Base-by-base conservation (phyloP, 30 jellyfish, hydroid and myxozoan species). In the Cassiopea andromeda region DNA sequence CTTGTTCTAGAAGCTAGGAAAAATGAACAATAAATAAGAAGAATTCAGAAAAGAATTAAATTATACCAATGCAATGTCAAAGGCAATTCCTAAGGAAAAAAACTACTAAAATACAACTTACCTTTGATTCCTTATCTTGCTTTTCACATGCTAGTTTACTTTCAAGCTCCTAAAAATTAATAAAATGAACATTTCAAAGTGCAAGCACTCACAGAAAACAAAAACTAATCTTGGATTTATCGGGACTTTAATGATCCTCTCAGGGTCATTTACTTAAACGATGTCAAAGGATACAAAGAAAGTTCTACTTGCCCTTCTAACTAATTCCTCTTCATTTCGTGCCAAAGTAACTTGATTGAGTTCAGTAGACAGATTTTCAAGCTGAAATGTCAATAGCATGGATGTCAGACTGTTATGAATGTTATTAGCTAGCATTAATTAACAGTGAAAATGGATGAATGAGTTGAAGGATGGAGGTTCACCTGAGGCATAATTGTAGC, bases 41-140 rank as follows among this genome's bases (percentile, higher is more conserved):
- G 4, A 72, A 12, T 27, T 72, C 44, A 7, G 12, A 12, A 5
- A 57, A 7, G 6, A 72, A 2, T 5, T 15, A 75, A 75, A 16
- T 1, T 3, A 75, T 6, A 75, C n/a, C 14, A 13, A 44, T n/a
- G n/a, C n/a, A n/a, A 44, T 14, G 64, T 3, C 38, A 27, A 48
- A 75, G 1, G 1, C n/a, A 43, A 46, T 58, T 3, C 1, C 7
- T 4, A 3, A 17, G 4, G 43, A 61, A 3, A 61, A 4, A 13
- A 61, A 8, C 43, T 61, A 8, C 14, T 61, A 61, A 61, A 4
- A 4, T 8, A 17, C 2, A 2, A 61, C 19, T 73, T 47, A 87
- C 94, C 64, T 87, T 69, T 43, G 67, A 8, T 48, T 87, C 94
- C 50, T 87, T 87, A 67, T 87, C 94, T 87, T 48, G 77, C 45